Percentiles rank a stretch among this genome's conserved stretches.
Conservation (phyloP, 1,140 invertebrate species). For the Campoletis sonorensis region DNA sequence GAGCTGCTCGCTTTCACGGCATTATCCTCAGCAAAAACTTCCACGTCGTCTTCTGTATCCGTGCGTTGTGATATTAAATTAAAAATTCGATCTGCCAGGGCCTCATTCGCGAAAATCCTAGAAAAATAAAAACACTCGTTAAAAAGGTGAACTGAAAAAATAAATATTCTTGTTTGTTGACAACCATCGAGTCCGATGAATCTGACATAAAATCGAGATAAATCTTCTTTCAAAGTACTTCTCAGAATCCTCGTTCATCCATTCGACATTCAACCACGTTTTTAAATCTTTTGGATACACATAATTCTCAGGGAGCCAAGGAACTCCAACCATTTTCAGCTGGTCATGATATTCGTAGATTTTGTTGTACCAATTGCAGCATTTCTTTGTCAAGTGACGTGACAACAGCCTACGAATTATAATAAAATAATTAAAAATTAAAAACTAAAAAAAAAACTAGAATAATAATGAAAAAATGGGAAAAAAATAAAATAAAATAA, state of each 20-base stretch:
- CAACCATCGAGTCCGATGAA: too few species aligned
- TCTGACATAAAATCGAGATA: not conserved
- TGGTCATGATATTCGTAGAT: constrained; percentile 71
- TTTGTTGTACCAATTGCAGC: constrained; percentile 76
- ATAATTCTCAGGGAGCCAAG: constrained; percentile 76
- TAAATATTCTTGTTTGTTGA: not conserved
- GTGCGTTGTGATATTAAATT: constrained; percentile 53
- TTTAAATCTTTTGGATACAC: constrained; percentile 74
- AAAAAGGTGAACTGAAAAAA: constrained; percentile 23
- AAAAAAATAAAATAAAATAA: too few species aligned
- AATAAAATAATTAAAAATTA: constrained; percentile 38
- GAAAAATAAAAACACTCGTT: not conserved
- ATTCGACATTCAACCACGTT: constrained; percentile 76
- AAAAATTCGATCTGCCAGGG: constrained; percentile 57
- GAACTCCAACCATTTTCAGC: constrained; percentile 73
- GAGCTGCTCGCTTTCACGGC: not conserved
- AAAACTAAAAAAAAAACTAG: constrained; percentile 28
- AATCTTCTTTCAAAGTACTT: constrained; percentile 47
- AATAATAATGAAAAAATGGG: too few species aligned
- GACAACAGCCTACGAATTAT: constrained; percentile 68
- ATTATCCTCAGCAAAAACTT: not conserved
- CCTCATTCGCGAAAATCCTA: constrained; percentile 49
- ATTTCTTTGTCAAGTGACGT: constrained; percentile 73
- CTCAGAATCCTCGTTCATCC: constrained; percentile 68
- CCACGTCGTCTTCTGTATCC: constrained; percentile 8